These are phyloP conservation scores for Abramis brama DNA, from an alignment of 2,113 vertebrate species.

Conservation along the genomic window DNA sequence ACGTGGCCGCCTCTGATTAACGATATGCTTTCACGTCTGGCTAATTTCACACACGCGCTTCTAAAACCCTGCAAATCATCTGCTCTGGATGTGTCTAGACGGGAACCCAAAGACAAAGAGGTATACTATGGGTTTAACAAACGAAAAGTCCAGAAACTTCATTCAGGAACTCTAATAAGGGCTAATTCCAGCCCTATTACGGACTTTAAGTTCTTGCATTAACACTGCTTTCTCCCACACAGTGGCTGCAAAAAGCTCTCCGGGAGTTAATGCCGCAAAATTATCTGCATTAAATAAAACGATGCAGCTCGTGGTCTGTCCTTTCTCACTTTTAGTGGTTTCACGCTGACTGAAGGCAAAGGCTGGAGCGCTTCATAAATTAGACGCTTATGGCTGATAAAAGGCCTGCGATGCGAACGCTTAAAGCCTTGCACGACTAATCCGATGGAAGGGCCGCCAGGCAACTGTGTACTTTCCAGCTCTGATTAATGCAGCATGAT, in stretches of 20 bases:
- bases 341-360: conserved; percentile 35
- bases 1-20: conserved; percentile 55
- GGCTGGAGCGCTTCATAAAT: conserved; percentile 42
- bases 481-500: conserved; percentile 64
- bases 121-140: conserved; percentile 17
- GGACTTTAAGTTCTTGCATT: conserved; percentile 38
- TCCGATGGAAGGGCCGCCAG: conserved; percentile 48
- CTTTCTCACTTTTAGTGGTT: conserved; percentile 42
- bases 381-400: conserved; percentile 50
- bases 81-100: neutral
- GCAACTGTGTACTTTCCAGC: conserved; percentile 53
- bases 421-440: conserved; percentile 43
- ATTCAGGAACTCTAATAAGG: neutral
- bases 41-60: conserved; percentile 54
- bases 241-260: conserved; percentile 22
- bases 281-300: conserved; percentile 44
- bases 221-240: conserved; percentile 19
- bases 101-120: conserved; percentile 17
- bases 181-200: conserved; percentile 50
- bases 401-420: conserved; percentile 49
- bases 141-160: conserved; percentile 33
- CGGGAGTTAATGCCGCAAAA: conserved; percentile 45
- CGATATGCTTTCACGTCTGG: conserved; percentile 57
- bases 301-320: conserved; percentile 37
- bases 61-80: conserved; percentile 48